Base-by-base conservation (phyloP, 2,113 vertebrate genomes). In the Tympanuchus pallidicinctus region DNA sequence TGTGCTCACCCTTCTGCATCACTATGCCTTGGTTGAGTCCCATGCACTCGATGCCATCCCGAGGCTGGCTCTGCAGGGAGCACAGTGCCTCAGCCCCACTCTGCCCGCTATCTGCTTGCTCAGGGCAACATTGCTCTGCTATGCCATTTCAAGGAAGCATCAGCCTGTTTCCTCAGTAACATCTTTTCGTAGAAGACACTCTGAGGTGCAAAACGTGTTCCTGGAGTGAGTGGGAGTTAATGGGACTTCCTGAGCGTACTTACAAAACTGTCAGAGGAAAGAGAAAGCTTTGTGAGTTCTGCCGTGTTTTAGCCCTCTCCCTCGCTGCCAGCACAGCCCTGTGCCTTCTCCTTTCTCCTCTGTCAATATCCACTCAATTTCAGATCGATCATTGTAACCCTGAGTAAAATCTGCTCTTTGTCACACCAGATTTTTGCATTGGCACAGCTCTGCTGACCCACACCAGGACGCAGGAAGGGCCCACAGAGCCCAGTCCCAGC, bases 151-250 rank as follows among this genome's bases (percentile, higher is more conserved):
- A 90, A 92, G 93, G 94, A 92, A 95, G 88, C 88, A 59, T 88
- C 82, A 77, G 90, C 25, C 88, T 86, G 76, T 72, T 96, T 91
- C 91, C 61, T 88, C 89, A n/a, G 92, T 75, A 92, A 73, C 38
- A 47, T 81, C 70, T 88, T 95, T 97, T 95, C 96, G 88, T 94
- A 95, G 94, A 95, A 94, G 91, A 91, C 91, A 93, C 85, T 92
- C 61, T 88, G 94, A 93, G 66, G 88, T 78, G 82, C 65, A 92
- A 91, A 95, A 93, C 89, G 77, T 75, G 76, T 95, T 96, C 91
- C 95, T 94, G 95, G 95, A 95, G 94, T n/a, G 91, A 86, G 95
- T 94, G 92, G 96, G 95, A 7, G 82, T 93, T 96, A 93, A 94
- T 93, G 90, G 91, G 95, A 93, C 91, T 96, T 97, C 94, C 94